phyloP scores from a whole-genome alignment of 1,140 invertebrate species.

The Drosophila tsacasi region DNA sequence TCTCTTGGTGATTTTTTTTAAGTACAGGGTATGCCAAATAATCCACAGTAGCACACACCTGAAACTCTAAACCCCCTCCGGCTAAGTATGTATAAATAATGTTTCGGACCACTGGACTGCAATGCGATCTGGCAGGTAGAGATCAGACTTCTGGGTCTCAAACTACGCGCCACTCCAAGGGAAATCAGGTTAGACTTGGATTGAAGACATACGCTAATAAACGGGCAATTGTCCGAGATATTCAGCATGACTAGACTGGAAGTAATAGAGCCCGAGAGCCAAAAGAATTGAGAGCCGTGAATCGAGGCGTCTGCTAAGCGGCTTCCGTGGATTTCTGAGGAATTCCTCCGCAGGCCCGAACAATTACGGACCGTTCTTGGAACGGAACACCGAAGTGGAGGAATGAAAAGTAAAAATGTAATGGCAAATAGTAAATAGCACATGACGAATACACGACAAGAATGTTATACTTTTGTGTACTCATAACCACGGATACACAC shows the following conservation, averaged over 20 bases:
- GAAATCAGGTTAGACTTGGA: constrained; percentile 73
- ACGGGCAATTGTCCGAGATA: constrained; percentile 58
- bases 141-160: constrained; percentile 4
- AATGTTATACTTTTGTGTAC: constrained; percentile 47
- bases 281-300: neutral
- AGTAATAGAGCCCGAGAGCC: constrained; percentile 28
- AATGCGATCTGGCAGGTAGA: constrained; percentile 35
- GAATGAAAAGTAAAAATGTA: constrained; percentile 68
- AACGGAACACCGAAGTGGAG: constrained; percentile 60
- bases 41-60: constrained; percentile 22
- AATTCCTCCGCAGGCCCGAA: constrained; percentile 40
- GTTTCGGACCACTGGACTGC: constrained; percentile 45
- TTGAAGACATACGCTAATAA: constrained; percentile 72
- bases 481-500: neutral
- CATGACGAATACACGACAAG: constrained; percentile 70
- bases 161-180: constrained; percentile 26
- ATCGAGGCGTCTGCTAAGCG: constrained; percentile 41
- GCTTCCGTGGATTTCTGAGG: constrained; percentile 58
- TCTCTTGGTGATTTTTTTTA: neutral
- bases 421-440: constrained; percentile 74
- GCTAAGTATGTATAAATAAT: constrained; percentile 5
- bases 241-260: constrained; percentile 56
- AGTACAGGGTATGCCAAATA: constrained; percentile 16
- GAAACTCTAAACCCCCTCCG: constrained; percentile 6
- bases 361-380: constrained; percentile 70